Percentiles rank a stretch among this genome's conserved stretches.
phyloP scores from a whole-genome alignment of 30 jellyfish, hydroid and myxozoan genomes.

The Mastigias papua region DNA sequence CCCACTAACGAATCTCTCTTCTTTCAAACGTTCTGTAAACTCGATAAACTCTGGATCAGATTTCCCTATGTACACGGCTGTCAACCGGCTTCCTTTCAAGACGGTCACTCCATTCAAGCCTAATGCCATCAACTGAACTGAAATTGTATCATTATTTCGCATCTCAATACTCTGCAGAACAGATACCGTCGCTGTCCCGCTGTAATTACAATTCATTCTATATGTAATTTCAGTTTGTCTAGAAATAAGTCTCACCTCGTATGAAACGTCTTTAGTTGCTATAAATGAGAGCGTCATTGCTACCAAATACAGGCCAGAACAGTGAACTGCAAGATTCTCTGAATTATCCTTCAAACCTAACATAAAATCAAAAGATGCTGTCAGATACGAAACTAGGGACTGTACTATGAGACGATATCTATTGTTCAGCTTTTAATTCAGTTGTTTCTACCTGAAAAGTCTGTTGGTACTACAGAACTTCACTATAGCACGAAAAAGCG shows the following conservation, averaged over 20 bases:
- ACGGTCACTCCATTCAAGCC: neutral
- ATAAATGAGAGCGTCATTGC: slow-evolving; percentile 27
- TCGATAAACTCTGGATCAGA: slow-evolving; percentile 2
- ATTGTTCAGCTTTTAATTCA: no score
- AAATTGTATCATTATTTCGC: neutral
- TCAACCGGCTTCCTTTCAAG: slow-evolving; percentile 33
- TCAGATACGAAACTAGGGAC: no score
- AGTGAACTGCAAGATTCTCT: slow-evolving; percentile 25
- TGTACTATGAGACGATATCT: no score
- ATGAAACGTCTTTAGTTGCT: slow-evolving; percentile 19
- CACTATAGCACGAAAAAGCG: no score
- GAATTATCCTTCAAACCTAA: neutral
- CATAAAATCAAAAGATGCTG: neutral
- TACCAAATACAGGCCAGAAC: slow-evolving; percentile 63
- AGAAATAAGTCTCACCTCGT: slow-evolving; percentile 27
- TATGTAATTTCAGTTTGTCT: neutral
- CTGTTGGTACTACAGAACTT: no score
- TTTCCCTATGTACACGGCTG: slow-evolving; percentile 50
- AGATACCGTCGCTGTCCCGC: slow-evolving; percentile 50
- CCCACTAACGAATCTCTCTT: slow-evolving; percentile 4
- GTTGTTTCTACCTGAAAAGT: no score
- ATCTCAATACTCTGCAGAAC: slow-evolving; percentile 8
- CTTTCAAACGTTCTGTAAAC: slow-evolving; percentile 27
- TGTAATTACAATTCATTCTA: neutral
- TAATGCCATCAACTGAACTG: slow-evolving; percentile 11